Evolutionary conservation across 2,797 vertebrate genomes (phyloP), one percentile per base, ranked within the genome.

Genomic region (Myotis pilosus): DNA sequence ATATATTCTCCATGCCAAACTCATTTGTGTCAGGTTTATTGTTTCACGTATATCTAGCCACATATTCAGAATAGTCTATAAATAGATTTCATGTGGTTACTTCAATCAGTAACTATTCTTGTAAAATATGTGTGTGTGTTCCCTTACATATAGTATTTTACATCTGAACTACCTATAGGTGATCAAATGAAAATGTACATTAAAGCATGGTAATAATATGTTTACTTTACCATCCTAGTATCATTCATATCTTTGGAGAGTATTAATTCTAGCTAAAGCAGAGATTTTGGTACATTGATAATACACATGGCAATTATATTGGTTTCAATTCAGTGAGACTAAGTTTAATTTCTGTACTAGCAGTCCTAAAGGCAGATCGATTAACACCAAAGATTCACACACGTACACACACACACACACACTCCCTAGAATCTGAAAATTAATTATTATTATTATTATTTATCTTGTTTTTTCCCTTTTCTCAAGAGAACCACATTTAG

Each of bases 381-480:
- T 62, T 62, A 62, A 28, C 60, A 62, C 28, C 28, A 62, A 62
- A 30, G 12, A 13, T 28, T 4, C 49, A 49, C 49, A 19, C 17
- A 51, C 17, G 19, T 17, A 51, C 47, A 49, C 47, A 49, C 55
- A 57, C 22, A 60, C 53, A 55, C 20, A 55, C 53, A 55, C 53
- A 55, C 47, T 47, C 47, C 17, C 91, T 85, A 2, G 68, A 84
- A 94, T 75, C 9, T 92, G 5, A 53, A 91, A 64, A 75, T 64
- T 64, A 38, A 95, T 68, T 44, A 28, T 41, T 49, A 84, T 60
- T 36, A 47, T 44, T 53, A 78, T 38, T 4, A 64, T 71, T 44
- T 89, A 33, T 28, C 92, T 90, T 87, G 36, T 81, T 57, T 79
- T 22, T 8, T 62, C 36, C 23, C 53, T 94, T 94, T 89, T 81